These are phyloP conservation scores for Catagonus wagneri DNA, from an alignment of 2,113 vertebrate genomes.

Conservation along the genomic window DNA sequence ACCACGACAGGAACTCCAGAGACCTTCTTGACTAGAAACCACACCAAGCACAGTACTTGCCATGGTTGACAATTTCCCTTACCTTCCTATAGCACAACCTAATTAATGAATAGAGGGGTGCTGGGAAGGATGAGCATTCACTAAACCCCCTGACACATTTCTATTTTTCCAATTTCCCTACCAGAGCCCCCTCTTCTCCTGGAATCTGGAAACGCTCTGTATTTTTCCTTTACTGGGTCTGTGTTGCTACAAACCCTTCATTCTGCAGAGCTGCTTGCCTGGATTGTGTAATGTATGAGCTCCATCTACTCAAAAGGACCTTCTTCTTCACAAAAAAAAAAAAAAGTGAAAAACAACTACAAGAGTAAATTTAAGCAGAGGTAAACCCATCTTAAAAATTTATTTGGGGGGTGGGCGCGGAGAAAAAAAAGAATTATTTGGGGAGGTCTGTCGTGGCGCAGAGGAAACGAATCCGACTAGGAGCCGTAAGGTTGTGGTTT, in stretches of 20 bases:
- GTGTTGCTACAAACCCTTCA: background rate
- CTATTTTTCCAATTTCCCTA: background rate
- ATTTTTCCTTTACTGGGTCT: background rate
- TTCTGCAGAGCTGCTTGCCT: background rate
- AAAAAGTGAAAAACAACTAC: background rate
- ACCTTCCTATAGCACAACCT: background rate
- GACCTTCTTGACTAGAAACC: background rate
- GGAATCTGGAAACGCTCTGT: background rate
- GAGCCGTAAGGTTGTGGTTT: too few species aligned
- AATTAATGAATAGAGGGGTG: background rate
- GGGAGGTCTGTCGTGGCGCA: too few species aligned
- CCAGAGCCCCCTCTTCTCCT: background rate
- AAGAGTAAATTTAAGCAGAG: background rate
- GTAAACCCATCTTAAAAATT: background rate
- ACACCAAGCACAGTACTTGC: background rate
- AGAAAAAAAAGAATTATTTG: background rate
- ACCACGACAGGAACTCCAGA: too few species aligned
- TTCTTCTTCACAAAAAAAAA: background rate
- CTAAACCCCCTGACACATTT: background rate
- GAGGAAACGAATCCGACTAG: too few species aligned
- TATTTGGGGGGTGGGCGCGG: too few species aligned
- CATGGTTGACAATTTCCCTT: background rate
- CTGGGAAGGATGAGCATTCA: background rate
- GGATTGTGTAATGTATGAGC: background rate
- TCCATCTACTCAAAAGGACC: background rate